Evolutionary conservation across 2,888 invertebrate species (phyloP), one percentile per base, ranked within the genome.

Genomic region (Pandemis heparana): DNA sequence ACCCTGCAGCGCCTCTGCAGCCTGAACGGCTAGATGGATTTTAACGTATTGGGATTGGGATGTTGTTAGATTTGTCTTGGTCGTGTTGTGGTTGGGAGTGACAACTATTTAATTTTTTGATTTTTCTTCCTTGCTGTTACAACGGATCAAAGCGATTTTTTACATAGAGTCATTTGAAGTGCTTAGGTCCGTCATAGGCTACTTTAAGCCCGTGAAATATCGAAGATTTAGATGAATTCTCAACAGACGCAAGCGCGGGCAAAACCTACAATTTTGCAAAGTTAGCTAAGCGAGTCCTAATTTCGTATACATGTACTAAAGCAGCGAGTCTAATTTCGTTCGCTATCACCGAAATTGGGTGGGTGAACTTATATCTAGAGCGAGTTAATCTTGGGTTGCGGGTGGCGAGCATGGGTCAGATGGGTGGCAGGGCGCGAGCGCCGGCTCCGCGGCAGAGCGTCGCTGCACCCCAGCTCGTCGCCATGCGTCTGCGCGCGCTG

Each of bases 291-390:
- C 12, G 1, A 18, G 10, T 62, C 75, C 79, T 77, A 88, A 88
- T 91, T 91, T 89, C 88, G 89, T 74, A 79, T 87, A 81, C 82
- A 82, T 79, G 80, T 83, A 82, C 79, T 81, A 80, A 46, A 23
- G 18, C 23, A 63, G 23, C n/a, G 78, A 83, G 83, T 78, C 85
- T 86, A 81, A 88, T 87, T 86, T 85, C 75, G 82, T 81, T 78
- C 79, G 84, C 86, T 92, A 92, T 92, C 92, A 79, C 85, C 84
- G 82, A 92, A 94, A 92, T 91, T 93, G 87, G 92, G 93, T 92
- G 91, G 90, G 87, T 91, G 92, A 92, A 91, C 92, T 89, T 87
- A 89, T 93, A 93, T 94, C 91, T 90, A 79, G 81, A 77, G 81
- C 81, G 89, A 82, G 90, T 91, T 91, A 89, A 91, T 88, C 87